These are phyloP conservation scores for Frankliniella fusca DNA, from an alignment of 2,888 invertebrate species.

Conservation along the genomic window DNA sequence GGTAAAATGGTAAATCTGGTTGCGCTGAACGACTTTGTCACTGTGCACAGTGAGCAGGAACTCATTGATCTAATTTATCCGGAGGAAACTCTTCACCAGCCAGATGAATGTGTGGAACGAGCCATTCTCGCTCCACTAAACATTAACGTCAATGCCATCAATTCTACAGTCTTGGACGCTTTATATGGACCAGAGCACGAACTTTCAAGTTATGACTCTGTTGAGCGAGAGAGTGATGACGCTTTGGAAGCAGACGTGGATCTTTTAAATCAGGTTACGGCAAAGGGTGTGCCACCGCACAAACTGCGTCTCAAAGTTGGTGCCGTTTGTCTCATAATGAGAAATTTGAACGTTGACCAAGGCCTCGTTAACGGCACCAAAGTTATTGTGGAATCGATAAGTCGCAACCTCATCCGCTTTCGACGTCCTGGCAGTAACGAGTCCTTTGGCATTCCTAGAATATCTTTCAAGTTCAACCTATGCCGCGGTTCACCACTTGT, in stretches of 20 bases:
- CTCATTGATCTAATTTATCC: constrained; percentile 31
- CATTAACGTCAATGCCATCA: neutral
- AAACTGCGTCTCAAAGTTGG: constrained; percentile 27
- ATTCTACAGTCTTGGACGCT: no score
- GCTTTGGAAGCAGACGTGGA: constrained; percentile 1
- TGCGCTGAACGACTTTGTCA: constrained; percentile 20
- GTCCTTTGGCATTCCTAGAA: neutral
- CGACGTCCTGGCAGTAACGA: neutral
- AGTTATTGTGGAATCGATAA: neutral
- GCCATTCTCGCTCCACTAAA: neutral
- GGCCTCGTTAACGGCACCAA: constrained; percentile 31
- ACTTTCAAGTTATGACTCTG: constrained; percentile 26
- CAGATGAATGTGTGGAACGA: constrained; percentile 27
- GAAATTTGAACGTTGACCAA: constrained; percentile 31
- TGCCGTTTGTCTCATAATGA: constrained; percentile 21
- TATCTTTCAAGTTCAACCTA: neutral
- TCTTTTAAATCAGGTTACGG: neutral
- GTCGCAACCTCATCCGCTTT: neutral
- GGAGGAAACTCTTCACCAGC: constrained; percentile 20
- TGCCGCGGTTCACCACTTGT: neutral
- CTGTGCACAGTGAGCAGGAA: constrained; percentile 14
- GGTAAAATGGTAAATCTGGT: neutral
- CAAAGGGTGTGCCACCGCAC: constrained; percentile 10
- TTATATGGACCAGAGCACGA: no score
- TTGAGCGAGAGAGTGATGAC: neutral